Evolutionary conservation across 2,888 invertebrate genomes (phyloP).

Genomic region (Lumbricus terrestris): DNA sequence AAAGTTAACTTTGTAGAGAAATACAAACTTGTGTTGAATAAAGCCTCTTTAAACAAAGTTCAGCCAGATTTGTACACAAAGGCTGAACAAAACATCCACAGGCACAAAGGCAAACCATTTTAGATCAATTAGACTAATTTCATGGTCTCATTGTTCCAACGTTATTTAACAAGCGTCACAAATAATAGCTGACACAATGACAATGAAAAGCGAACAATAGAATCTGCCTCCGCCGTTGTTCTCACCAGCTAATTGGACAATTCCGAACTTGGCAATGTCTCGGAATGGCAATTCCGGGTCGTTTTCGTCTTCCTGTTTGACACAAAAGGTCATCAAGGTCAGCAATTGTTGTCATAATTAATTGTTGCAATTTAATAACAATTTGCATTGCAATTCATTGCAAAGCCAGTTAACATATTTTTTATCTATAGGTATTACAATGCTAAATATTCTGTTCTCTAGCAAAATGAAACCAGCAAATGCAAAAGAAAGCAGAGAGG

Average conservation of each 20-base stretch:
- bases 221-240: neutral
- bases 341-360: neutral
- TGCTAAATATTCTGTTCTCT: neutral
- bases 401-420: too few relatives aligned
- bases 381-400: neutral
- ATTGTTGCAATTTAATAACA: neutral
- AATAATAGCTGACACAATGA: neutral
- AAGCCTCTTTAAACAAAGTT: too few relatives aligned
- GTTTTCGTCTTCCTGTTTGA: slow-evolving; percentile 34
- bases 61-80: too few relatives aligned
- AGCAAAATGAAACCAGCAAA: too few relatives aligned
- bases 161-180: neutral
- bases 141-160: neutral
- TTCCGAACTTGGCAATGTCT: slow-evolving; percentile 74
- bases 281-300: slow-evolving; percentile 63
- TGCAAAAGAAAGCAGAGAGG: too few relatives aligned
- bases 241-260: slow-evolving; percentile 75
- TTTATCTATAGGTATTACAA: neutral
- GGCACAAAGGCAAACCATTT: too few relatives aligned
- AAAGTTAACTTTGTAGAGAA: too few relatives aligned
- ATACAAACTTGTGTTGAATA: too few relatives aligned
- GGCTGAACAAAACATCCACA: too few relatives aligned
- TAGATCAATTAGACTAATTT: neutral
- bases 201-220: neutral
- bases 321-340: neutral